Base-by-base conservation (phyloP, 2,113 vertebrate species). In the Donacobius atricapilla region DNA sequence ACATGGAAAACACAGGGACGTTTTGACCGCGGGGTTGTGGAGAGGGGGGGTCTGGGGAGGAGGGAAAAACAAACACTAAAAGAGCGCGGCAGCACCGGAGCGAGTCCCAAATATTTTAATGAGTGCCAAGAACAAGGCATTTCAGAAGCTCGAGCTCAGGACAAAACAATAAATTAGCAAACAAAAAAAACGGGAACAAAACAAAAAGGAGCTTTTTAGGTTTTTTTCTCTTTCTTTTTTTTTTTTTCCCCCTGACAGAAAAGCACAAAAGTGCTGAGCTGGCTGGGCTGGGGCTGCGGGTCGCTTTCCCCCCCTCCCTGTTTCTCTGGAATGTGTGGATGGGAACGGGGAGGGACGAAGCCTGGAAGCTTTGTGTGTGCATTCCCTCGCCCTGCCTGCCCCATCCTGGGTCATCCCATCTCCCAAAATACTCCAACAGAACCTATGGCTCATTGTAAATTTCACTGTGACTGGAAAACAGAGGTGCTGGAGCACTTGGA, bases 121-220 rank as follows among this genome's bases (percentile, higher is more conserved):
- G 95, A 97, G 97, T 63, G 4, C 80, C 64, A 60, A 85, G 69
- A 90, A 92, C 83, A 86, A 95, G 95, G 88, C 90, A 72, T 86
- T 94, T 95, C 66, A 75, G 89, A 90, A 86, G 18, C 85, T 68
- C 0, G 3, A 83, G 82, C 89, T 78, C 53, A 45, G 96, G 94
- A 97, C 94, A 89, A 94, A 94, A 89, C 94, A 94, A 93, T 72
- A 94, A 94, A 96, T 97, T 96, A 97, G 83, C 93, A 97, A 96
- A 93, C 90, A 93, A 89, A 90, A 94, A 90, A 94, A 90, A 7
- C 1, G 51, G 57, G 80, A 95, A 86, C 69, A 93, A 91, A 89
- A 90, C 53, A 64, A 83, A 92, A 96, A 51, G 70, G 35, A 25
- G 17, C 1, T 75, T 89, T 90, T 83, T 77, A 31, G 14, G 1